Percentiles rank a stretch among this genome's conserved stretches.
Evolutionary conservation across 2,888 invertebrate genomes (phyloP).

Genomic region (Baronia brevicornis): DNA sequence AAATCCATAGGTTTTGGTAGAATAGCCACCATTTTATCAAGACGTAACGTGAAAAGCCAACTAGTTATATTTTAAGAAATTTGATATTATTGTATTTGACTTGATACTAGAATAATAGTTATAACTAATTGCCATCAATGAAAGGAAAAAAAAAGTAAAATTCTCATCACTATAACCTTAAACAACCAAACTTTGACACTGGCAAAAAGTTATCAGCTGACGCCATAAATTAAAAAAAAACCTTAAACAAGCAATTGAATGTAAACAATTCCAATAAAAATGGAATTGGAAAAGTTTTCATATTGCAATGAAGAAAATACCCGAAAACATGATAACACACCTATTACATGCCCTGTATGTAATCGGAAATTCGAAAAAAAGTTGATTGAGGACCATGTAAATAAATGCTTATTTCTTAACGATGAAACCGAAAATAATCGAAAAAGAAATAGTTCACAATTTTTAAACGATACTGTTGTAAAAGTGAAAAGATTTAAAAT

Average conservation of each 20-base stretch:
- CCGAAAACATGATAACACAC: neutral
- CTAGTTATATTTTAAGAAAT: too few relatives aligned
- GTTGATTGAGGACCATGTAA: slow-evolving; percentile 79
- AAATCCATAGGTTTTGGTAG: too few relatives aligned
- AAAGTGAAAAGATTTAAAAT: slow-evolving; percentile 42
- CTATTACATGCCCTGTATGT: slow-evolving; percentile 79
- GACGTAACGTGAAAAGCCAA: too few relatives aligned
- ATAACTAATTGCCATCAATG: too few relatives aligned
- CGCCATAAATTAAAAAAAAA: neutral
- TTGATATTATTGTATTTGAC: too few relatives aligned
- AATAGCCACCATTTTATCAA: too few relatives aligned
- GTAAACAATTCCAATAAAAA: neutral
- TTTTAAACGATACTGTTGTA: slow-evolving; percentile 27
- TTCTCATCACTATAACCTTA: neutral
- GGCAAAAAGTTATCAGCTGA: too few relatives aligned
- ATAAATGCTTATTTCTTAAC: slow-evolving; percentile 82
- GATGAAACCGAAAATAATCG: slow-evolving; percentile 27
- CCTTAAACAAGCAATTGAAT: neutral
- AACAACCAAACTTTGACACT: too few relatives aligned
- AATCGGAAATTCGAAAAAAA: slow-evolving; percentile 63
- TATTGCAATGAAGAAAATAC: neutral
- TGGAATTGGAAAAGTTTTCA: neutral
- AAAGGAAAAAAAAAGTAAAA: too few relatives aligned
- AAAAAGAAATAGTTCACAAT: slow-evolving; percentile 42
- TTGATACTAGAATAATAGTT: too few relatives aligned